A percentile compares a stretch with the other conserved stretches of the same genome.
Evolutionary conservation across 2,888 invertebrate species (phyloP).

Genomic region (Plusia festucae): DNA sequence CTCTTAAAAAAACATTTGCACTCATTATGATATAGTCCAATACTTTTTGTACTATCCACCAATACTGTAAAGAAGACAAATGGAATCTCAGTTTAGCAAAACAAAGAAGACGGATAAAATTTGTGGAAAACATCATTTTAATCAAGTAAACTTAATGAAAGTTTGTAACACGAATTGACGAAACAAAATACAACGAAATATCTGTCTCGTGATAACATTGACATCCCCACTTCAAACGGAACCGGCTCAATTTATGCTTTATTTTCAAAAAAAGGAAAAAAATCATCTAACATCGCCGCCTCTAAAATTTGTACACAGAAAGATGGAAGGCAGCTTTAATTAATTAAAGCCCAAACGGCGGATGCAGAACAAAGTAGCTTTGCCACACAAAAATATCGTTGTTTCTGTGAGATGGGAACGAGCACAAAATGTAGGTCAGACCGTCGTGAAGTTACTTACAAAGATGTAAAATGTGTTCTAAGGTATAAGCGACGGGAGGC

Average conservation of each 20-base stretch:
- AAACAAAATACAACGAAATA: neutral
- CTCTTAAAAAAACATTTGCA: too few species aligned
- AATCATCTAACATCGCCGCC: constrained; percentile 37
- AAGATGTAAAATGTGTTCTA: constrained; percentile 71
- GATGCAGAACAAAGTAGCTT: constrained; percentile 76
- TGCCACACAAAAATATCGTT: constrained; percentile 80
- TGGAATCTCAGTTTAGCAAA: too few species aligned
- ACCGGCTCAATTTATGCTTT: constrained; percentile 8
- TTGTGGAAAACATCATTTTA: too few species aligned
- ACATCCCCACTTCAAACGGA: neutral
- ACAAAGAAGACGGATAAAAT: too few species aligned
- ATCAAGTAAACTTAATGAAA: neutral
- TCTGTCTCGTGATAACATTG: neutral
- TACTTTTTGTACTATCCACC: too few species aligned
- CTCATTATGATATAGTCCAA: too few species aligned
- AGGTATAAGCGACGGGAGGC: constrained; percentile 54
- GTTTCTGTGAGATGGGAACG: constrained; percentile 74
- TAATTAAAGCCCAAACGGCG: constrained; percentile 76
- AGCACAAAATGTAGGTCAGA: constrained; percentile 80
- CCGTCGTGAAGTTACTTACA: constrained; percentile 75
- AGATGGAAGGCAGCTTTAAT: constrained; percentile 68
- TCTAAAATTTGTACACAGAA: constrained; percentile 44
- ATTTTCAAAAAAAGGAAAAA: constrained; percentile 23
- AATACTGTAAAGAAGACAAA: too few species aligned
- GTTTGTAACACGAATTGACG: too few species aligned